Base-by-base conservation (phyloP, 2,113 vertebrate species). In the Mustela lutreola region DNA sequence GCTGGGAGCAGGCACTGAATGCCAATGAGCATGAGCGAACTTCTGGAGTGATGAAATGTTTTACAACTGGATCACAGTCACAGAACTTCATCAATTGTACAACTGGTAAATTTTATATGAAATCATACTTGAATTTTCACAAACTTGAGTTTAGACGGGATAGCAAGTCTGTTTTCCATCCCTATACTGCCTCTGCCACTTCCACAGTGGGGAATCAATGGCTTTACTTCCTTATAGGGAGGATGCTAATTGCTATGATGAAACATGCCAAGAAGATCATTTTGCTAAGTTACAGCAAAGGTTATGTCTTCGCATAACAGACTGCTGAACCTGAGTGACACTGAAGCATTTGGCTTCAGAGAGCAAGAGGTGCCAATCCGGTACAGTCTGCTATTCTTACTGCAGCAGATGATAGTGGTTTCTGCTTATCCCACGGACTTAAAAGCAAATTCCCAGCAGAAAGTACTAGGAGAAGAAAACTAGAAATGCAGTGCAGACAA, bases 211-310 rank as follows among this genome's bases (percentile, higher is more conserved):
- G 3, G 4, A 7, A 50, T 45, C n/a, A 58, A 9, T 3, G 89
- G 2, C 0, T 11, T 92, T 26, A 60, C 36, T 73, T 65, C 71
- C n/a, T 84, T 62, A 33, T 24, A 60, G 70, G 11, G 48, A 95
- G 36, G 80, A 93, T 36, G 45, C 9, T 1, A 94, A 93, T 58
- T 97, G 48, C 56, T 91, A 2, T 19, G 93, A 93, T 39, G 16
- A 97, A 89, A n/a, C 24, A 76, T 5, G 60, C 19, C 67, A 94
- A 95, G 82, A 4, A 39, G 36, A 28, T 91, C 36, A 31, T 92
- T 62, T 70, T 8, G n/a, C 50, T 7, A 2, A 95, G 82, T 60
- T 2, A 11, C 58, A 93, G 36, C 87, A 97, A 96, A 96, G n/a
- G 6, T 22, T 42, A 80, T 22, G 7, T 76, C 42, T 96, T 62